Evolutionary conservation across 2,113 vertebrate genomes (phyloP).

Genomic region (Otolemur garnettii): DNA sequence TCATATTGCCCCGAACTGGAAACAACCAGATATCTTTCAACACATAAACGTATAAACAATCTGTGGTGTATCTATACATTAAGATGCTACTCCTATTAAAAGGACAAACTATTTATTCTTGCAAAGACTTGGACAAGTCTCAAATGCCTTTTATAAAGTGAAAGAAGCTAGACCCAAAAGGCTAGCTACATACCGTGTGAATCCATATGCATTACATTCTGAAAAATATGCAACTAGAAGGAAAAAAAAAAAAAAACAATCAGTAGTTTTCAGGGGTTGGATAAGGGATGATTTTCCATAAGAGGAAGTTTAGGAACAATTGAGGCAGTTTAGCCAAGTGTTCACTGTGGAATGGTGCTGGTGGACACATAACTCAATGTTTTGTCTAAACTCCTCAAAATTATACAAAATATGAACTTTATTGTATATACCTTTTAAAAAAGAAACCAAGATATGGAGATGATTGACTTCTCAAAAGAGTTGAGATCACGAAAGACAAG

Average conservation of each 20-base stretch:
- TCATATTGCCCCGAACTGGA: background rate
- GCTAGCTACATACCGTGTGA: background rate
- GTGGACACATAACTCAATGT: background rate
- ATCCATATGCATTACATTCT: background rate
- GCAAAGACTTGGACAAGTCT: background rate
- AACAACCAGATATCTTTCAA: constrained; percentile 11
- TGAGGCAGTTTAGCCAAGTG: background rate
- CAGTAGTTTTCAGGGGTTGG: background rate
- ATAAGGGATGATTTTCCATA: background rate
- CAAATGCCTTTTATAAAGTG: background rate
- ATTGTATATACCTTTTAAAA: background rate
- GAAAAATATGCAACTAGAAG: background rate
- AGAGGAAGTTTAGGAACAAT: accelerated
- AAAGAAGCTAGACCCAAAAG: background rate
- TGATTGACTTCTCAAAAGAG: background rate
- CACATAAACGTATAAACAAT: background rate
- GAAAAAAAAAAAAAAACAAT: background rate
- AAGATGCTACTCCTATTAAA: background rate
- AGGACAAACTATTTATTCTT: background rate
- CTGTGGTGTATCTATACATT: background rate
- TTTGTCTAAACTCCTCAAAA: background rate
- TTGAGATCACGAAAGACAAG: background rate
- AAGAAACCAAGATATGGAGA: background rate
- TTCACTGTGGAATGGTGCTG: background rate
- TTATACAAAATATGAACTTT: background rate